Evolutionary conservation across 2,888 invertebrate species (phyloP).

Genomic region (Cinara cedri): DNA sequence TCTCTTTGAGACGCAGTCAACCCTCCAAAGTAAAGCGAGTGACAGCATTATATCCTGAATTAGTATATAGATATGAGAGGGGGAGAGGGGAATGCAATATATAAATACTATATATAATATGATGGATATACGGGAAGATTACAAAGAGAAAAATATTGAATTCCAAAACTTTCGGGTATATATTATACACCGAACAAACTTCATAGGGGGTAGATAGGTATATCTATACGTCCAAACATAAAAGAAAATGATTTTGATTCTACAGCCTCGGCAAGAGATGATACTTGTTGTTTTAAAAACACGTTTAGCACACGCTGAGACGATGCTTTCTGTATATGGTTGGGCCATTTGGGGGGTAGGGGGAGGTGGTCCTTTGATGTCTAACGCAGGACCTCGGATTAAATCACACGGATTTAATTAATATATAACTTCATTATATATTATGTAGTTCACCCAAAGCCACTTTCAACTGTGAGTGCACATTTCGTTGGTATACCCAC

Average conservation of each 20-base stretch:
- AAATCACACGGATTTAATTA: conserved; percentile 34
- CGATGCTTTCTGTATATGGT: conserved; percentile 5
- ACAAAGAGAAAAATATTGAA: conserved; percentile 52
- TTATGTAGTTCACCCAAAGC: background rate
- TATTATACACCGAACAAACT: conserved; percentile 12
- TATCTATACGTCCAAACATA: background rate
- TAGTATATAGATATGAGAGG: background rate
- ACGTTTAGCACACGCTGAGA: conserved; percentile 3
- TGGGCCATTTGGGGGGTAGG: too few species aligned
- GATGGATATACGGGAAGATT: background rate
- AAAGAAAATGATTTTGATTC: conserved; percentile 34
- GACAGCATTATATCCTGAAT: conserved; percentile 31
- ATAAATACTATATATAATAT: conserved; percentile 9
- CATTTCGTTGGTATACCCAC: too few species aligned
- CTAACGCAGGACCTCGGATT: background rate
- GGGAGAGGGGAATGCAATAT: conserved; percentile 23
- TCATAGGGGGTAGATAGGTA: too few species aligned
- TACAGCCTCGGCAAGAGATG: conserved; percentile 5
- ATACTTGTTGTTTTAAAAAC: conserved; percentile 27
- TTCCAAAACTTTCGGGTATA: conserved; percentile 21
- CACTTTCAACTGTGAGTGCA: conserved; percentile 1
- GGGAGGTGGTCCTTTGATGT: conserved; percentile 39
- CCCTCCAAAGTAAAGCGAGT: background rate
- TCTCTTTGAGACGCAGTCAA: background rate
- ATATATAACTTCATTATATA: background rate